A percentile compares a stretch with the other conserved stretches of the same genome.
Conservation (phyloP, 2,888 invertebrate species). For the Leptopterna dolabrata region DNA sequence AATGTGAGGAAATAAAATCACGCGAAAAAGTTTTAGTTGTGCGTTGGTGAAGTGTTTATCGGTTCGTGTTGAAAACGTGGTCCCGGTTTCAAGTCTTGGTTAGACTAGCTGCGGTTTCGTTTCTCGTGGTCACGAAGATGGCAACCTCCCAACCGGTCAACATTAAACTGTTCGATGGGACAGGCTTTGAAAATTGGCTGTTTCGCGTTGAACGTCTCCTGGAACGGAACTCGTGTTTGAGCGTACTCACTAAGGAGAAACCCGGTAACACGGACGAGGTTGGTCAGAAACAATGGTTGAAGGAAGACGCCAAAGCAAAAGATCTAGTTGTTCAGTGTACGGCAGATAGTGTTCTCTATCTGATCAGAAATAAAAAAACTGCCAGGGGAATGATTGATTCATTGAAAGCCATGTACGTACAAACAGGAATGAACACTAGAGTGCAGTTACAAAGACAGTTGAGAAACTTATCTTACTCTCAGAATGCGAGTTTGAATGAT, state of each 20-base stretch:
- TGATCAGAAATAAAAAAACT: not conserved
- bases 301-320: not conserved
- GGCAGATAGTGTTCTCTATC: not conserved
- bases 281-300: not conserved
- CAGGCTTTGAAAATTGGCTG: not conserved
- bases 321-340: not conserved
- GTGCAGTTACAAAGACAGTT: not conserved
- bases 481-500: not conserved
- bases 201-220: conserved; percentile 1
- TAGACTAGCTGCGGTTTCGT: no score
- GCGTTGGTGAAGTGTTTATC: not conserved
- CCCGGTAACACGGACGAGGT: not conserved
- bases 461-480: not conserved
- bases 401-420: not conserved
- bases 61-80: not conserved
- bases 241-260: not conserved
- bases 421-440: not conserved
- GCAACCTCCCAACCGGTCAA: not conserved
- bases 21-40: not conserved
- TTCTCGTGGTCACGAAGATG: not conserved
- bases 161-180: not conserved
- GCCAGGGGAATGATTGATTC: conserved; percentile 9
- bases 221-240: not conserved
- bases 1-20: not conserved
- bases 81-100: not conserved